phyloP scores from a whole-genome alignment of 2,888 invertebrate genomes.

The Encarsia formosa region DNA sequence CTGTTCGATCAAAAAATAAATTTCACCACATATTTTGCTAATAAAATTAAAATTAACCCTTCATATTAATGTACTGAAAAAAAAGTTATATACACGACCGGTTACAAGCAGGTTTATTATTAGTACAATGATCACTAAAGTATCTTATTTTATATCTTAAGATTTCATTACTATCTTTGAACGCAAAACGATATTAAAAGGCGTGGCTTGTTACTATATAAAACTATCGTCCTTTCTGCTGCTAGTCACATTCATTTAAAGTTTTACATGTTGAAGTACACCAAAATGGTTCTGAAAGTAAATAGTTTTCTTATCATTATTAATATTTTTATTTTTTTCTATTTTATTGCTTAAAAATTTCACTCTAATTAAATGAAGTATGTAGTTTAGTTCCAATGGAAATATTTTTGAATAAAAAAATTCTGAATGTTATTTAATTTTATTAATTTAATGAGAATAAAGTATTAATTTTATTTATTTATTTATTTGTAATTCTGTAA shows the following conservation, averaged over 20 bases:
- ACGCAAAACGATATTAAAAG: conserved; percentile 24
- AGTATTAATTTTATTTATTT: too few species aligned
- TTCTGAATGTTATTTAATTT: too few species aligned
- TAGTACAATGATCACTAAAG: conserved; percentile 11
- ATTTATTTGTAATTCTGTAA: too few species aligned
- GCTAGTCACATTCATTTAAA: conserved; percentile 29
- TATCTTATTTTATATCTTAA: conserved; percentile 11
- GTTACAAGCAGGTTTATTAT: not conserved
- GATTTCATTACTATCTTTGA: conserved; percentile 10
- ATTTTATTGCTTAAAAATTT: not conserved
- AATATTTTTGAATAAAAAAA: too few species aligned
- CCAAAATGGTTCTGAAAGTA: conserved; percentile 39
- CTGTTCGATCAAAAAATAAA: too few species aligned
- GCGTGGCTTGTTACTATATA: conserved; percentile 32
- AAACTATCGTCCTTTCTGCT: conserved; percentile 32
- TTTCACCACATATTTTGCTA: too few species aligned
- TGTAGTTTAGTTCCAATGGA: too few species aligned
- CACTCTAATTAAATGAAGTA: not conserved
- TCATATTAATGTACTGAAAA: too few species aligned
- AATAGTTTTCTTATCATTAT: conserved; percentile 13
- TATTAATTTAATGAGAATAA: too few species aligned
- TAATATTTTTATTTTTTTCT: not conserved
- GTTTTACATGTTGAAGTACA: not conserved
- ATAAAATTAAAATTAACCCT: too few species aligned
- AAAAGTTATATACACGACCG: too few species aligned